phyloP scores from a whole-genome alignment of 2,888 invertebrate genomes.

The Saturnia pavonia region DNA sequence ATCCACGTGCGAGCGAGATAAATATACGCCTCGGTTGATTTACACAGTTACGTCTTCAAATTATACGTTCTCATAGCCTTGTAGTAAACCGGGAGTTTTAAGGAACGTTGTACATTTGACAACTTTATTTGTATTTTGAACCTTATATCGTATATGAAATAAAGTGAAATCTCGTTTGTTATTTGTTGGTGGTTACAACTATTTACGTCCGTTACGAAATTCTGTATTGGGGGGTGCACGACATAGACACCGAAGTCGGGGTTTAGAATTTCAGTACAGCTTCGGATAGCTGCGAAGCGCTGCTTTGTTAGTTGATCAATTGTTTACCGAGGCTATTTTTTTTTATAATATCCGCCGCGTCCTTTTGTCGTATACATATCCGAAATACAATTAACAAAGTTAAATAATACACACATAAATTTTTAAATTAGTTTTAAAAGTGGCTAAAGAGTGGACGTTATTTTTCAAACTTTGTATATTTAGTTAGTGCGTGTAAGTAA shows the following conservation, averaged over 20 bases:
- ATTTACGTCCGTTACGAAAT: slow-evolving; percentile 62
- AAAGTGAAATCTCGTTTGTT: slow-evolving; percentile 12
- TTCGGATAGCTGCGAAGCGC: slow-evolving; percentile 80
- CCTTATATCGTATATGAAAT: slow-evolving; percentile 33
- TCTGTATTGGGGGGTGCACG: slow-evolving; percentile 81
- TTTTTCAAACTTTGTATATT: slow-evolving; percentile 36
- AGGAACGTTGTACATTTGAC: slow-evolving; percentile 41
- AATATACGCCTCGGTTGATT: slow-evolving; percentile 42
- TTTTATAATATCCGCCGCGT: slow-evolving; percentile 55
- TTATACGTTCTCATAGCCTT: slow-evolving; percentile 82
- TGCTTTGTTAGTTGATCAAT: slow-evolving; percentile 78
- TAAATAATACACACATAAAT: not conserved
- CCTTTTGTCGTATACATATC: slow-evolving; percentile 44
- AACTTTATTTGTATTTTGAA: slow-evolving; percentile 34
- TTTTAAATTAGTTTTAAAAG: not conserved
- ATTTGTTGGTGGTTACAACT: slow-evolving; percentile 29
- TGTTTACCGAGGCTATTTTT: slow-evolving; percentile 74
- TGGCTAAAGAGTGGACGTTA: slow-evolving; percentile 22
- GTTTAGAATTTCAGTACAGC: slow-evolving; percentile 82
- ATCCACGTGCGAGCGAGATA: slow-evolving; percentile 52
- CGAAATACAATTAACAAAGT: slow-evolving; percentile 3
- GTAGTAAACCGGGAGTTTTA: slow-evolving; percentile 48
- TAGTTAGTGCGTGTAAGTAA: slow-evolving; percentile 39
- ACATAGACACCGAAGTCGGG: slow-evolving; percentile 79
- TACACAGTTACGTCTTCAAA: slow-evolving; percentile 75